Base-by-base conservation (phyloP, 2,888 invertebrate genomes). In the Cephus nigrinus region DNA sequence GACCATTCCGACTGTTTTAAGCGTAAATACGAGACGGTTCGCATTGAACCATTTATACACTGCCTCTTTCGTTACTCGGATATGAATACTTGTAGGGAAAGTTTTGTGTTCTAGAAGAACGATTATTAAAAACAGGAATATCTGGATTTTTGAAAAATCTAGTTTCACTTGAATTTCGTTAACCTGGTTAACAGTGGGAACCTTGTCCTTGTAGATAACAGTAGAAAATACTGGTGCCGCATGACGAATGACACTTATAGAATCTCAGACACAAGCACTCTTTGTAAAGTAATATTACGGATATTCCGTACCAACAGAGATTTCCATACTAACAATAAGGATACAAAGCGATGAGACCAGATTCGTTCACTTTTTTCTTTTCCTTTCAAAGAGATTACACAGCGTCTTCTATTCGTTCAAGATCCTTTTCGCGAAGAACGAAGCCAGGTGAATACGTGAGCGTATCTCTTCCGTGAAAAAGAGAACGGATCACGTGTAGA, bases 401-500 rank as follows among this genome's bases (percentile, higher is more conserved):
- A 9, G 55, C 23, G 55, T 55, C 9, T 15, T 23, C 55, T 23
- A 9, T 55, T 35, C 33, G n/a, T 73, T 55, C 68, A 68, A 33
- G 36, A 73, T 69, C 74, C 33, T 33, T n/a, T 74, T 55, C 15
- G 73, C 76, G 69, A 74, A 73, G 36, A 68, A 76, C 33, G 71
- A 35, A 75, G 68, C 33, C 76, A 75, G 35, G 75, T 31, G 33
- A 40, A 73, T 55, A 34, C 35, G 74, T 75, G 34, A 30, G 34
- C 31, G 23, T 55, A 23, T 9, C 55, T 55, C 55, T 55, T 55
- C 23, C 55, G 55, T 76, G 69, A 76, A 73, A 80, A 79, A 68
- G 73, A 79, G 31, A 68, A 68, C 31, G 69, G n/a, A 78, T 35
- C 36, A 74, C 35, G 76, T 75, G 23, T 68, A 15, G 40, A 55